phyloP scores from a whole-genome alignment of 2,797 vertebrate species.

The Hemibagrus guttatus region DNA sequence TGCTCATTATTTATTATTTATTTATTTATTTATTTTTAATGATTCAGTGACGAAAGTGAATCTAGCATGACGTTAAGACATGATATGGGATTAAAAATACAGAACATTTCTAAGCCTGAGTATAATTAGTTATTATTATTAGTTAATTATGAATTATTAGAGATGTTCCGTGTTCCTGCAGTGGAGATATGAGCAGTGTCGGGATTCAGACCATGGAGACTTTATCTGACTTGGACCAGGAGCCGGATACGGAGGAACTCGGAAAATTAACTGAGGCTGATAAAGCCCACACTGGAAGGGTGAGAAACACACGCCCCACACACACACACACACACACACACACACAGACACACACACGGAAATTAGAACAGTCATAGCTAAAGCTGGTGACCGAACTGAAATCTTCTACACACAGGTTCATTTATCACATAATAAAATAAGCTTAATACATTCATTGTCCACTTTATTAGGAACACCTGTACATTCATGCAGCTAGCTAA shows the following conservation, averaged over 20 bases:
- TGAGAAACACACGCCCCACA: constrained; percentile 53
- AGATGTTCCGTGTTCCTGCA: constrained; percentile 34
- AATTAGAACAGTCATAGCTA: neutral
- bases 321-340: neutral
- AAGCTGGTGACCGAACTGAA: neutral
- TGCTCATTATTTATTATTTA: neutral
- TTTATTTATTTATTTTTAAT: neutral
- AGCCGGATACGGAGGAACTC: constrained; percentile 71
- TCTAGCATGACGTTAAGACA: neutral
- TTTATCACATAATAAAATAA: neutral
- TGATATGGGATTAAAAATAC: neutral
- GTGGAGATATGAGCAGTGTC: constrained; percentile 62
- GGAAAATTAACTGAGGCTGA: constrained; percentile 78
- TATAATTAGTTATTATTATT: neutral
- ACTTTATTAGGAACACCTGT: too few relatives aligned
- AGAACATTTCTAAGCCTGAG: neutral
- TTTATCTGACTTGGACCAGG: constrained; percentile 63
- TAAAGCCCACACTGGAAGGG: constrained; percentile 76
- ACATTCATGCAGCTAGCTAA: too few relatives aligned
- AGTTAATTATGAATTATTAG: neutral
- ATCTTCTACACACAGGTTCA: neutral
- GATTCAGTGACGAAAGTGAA: neutral
- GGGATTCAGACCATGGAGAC: constrained; percentile 61
- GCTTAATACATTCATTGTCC: neutral
- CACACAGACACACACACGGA: neutral